Conservation (phyloP, 2,888 invertebrate species). For the Apodemia mormo region DNA sequence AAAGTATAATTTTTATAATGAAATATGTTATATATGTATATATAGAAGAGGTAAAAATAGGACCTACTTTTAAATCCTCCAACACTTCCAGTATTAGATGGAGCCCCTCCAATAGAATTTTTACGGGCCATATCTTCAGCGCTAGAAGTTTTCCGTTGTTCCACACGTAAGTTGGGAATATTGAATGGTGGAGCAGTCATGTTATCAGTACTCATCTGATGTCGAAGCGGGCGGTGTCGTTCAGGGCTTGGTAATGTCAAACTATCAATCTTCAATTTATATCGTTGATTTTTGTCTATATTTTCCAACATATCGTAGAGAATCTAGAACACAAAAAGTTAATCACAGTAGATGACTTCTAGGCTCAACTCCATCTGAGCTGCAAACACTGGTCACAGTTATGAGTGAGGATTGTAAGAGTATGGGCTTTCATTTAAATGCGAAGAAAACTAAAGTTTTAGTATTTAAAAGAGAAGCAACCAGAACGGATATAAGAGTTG, state of each 20-base stretch:
- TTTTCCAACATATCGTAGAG: constrained; percentile 96
- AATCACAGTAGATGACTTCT: background rate
- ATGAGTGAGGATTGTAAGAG: no score
- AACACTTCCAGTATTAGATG: constrained; percentile 40
- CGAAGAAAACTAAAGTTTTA: no score
- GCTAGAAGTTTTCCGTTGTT: constrained; percentile 93
- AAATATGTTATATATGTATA: no score
- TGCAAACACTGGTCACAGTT: no score
- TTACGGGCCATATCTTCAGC: constrained; percentile 95
- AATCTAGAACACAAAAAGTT: constrained; percentile 70
- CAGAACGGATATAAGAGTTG: no score
- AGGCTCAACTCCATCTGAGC: no score
- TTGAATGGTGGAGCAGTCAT: constrained; percentile 92
- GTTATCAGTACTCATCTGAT: constrained; percentile 93
- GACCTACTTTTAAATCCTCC: constrained; percentile 53
- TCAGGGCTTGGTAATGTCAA: constrained; percentile 89
- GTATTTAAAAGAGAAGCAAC: no score
- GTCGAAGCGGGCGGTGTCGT: constrained; percentile 85
- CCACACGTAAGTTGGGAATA: constrained; percentile 93
- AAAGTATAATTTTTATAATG: background rate
- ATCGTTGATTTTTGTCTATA: constrained; percentile 93
- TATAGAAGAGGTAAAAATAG: no score
- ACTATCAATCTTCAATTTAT: constrained; percentile 93
- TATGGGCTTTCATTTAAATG: no score
- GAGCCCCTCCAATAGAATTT: constrained; percentile 82